Evolutionary conservation across 2,888 invertebrate genomes (phyloP), one percentile per base, ranked within the genome.

Genomic region (Aphidoletes aphidimyza): DNA sequence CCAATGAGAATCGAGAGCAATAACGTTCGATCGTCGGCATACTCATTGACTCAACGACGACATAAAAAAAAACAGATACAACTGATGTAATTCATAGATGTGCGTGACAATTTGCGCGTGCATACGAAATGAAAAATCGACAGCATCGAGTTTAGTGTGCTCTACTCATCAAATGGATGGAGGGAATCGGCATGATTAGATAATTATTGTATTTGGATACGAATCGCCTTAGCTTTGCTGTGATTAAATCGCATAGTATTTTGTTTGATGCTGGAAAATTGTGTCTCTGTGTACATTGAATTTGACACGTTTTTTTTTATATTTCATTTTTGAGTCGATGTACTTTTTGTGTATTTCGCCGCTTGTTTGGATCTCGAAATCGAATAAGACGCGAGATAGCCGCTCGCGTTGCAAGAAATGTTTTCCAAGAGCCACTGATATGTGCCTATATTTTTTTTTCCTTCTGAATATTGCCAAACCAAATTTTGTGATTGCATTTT

Each of bases 101-200:
- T 81, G 81, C 81, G 81, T 81, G 81, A 81, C 81, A 81, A 81
- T 81, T 37, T 81, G 26, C 69, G 69, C 69, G 14, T 30, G 34
- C 30, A 30, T 9, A 69, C 34, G 11, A 69, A 9, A 14, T 5
- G 5, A 8, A 34, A 30, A 30, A 69, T 5, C 3, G 47, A 54
- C 42, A 14, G 14, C 42, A 26, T 26, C 14, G 22, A 19, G 47
- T 47, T 47, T 5, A 14, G 2, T 30, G 11, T 34, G 69, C 69
- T 30, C 34, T 34, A 69, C 69, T 69, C 69, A 69, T 69, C 69
- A 69, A 34, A 69, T n/a, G n/a, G 22, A 19, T 81, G 81, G 81
- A 37, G 81, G 81, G 81, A 81, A 81, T 81, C 81, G 11, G n/a
- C 39, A 81, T 81, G 81, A 81, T 81, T 81, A 37, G 81, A 81